Conservation (phyloP, 37 sponge, comb jelly and placozoan species). For the Haliclona indistincta region DNA sequence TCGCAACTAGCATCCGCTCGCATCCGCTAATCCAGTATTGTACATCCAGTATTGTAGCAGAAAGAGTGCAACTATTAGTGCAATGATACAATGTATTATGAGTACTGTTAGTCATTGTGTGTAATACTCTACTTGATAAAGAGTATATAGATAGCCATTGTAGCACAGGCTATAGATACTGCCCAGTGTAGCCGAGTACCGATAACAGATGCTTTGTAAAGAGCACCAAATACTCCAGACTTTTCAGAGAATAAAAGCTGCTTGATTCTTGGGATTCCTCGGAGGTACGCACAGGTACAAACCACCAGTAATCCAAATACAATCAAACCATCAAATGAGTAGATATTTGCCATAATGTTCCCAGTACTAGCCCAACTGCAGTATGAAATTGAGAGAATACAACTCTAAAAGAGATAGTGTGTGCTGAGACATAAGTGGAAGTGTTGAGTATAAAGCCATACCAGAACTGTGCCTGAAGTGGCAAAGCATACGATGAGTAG, state of each 20-base stretch:
- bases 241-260: constrained; percentile 81
- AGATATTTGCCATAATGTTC: constrained; percentile 66
- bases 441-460: no score
- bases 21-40: no score
- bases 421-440: not conserved
- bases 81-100: no score
- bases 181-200: constrained; percentile 82
- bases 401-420: not conserved
- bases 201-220: constrained; percentile 88
- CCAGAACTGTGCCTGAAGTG: not conserved
- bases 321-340: constrained; percentile 79
- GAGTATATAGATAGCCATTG: constrained; percentile 79
- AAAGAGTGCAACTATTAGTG: no score
- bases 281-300: constrained; percentile 89
- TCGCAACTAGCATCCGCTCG: no score
- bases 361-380: no score
- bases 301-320: constrained; percentile 71
- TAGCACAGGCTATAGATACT: constrained; percentile 66
- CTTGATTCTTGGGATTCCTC: constrained; percentile 68
- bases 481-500: no score
- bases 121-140: constrained; percentile 44
- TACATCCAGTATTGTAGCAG: no score
- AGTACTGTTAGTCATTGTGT: no score
- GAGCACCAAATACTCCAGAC: constrained; percentile 82
- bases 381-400: not conserved